Base-by-base conservation (phyloP, 53 echinoderm and acorn worm species). In the Echinometra lucunter region DNA sequence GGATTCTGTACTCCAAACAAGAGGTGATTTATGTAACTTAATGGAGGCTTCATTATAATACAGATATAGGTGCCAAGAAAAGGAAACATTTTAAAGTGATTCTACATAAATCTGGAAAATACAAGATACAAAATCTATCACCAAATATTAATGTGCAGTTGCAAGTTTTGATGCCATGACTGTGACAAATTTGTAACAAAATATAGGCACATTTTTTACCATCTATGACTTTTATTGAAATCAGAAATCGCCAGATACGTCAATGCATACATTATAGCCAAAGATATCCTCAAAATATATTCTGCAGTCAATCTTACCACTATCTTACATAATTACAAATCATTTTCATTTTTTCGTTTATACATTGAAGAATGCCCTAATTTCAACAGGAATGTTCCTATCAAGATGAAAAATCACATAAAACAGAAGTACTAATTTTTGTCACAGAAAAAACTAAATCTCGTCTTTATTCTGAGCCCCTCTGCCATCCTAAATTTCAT, bases 121-220 rank as follows among this genome's bases (percentile, higher is more conserved):
- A 8, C 27, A 28, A 47, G 21, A 1, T 23, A 85, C n/a, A n/a
- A 5, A 28, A 28, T 47, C 85, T 49, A 85, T 49, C 49, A 53
- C 18, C n/a, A 28, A 12, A 17, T 25, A 85, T 5, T 85, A 25
- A 49, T 47, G 13, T 85, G 45, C 47, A 49, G n/a, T 49, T 85
- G 6, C 25, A 23, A 19, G 44, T 21, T 53, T 13, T 47, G 85
- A 30, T n/a, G 1, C n/a, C 45, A 85, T 21, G 32, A 9, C 9
- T 82, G 85, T 49, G 44, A 81, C 44, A 81, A 38, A 42, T 38
- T 30, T 81, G 81, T 44, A 81, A 85, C 45, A 49, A 45, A 85
- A 53, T 53, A 44, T 85, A 30, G 49, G 47, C 85, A 85, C 23
- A 38, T 78, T 38, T n/a, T 27, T 85, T 49, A 16, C 49, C 45